Evolutionary conservation across 2,797 vertebrate genomes (phyloP), one percentile per base, ranked within the genome.

Genomic region (Tinamus major): DNA sequence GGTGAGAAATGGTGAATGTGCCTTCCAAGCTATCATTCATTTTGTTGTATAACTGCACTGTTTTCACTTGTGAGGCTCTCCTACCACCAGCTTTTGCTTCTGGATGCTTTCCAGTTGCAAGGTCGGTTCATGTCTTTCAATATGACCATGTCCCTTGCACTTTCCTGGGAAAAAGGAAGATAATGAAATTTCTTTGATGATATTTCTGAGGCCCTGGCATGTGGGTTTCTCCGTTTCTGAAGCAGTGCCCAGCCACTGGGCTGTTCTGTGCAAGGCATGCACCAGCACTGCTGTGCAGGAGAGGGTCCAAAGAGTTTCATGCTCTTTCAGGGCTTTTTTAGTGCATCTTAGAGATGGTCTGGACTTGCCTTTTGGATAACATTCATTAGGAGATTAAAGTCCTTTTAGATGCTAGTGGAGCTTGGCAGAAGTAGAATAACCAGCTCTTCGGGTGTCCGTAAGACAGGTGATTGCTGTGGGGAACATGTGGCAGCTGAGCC

Each of bases 11-110:
- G 41, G 31, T 13, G 27, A 24, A 14, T 31, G 39, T 56, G 51
- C 58, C 62, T 37, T 1, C 2, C 10, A 42, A 79, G 20, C 41
- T 13, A 2, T 26, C 0, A 1, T 35, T 64, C 1, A 4, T 53
- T 26, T 87, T 42, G n/a, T 24, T 15, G 1, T n/a, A 35, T 9
- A 55, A 11, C 29, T 55, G 31, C 31, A 19, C 29, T 19, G 53
- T 31, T 55, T 53, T 55, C 18, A 55, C 53, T 31, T 31, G 53
- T 55, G 53, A 55, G 53, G 18, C 53, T 55, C 29, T 29, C 10
- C 29, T 55, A 55, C 10, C 29, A 17, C 9, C 29, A 55, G 53
- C 16, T 31, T 55, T 31, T 55, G 29, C 29, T 55, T 31, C 29
- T 31, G 29, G 53, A 31, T 55, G 53, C 15, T 31, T 31, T 55